A percentile compares a stretch with the other conserved stretches of the same genome.
Conservation (phyloP, 1,140 invertebrate species). For the Panonychus citri region DNA sequence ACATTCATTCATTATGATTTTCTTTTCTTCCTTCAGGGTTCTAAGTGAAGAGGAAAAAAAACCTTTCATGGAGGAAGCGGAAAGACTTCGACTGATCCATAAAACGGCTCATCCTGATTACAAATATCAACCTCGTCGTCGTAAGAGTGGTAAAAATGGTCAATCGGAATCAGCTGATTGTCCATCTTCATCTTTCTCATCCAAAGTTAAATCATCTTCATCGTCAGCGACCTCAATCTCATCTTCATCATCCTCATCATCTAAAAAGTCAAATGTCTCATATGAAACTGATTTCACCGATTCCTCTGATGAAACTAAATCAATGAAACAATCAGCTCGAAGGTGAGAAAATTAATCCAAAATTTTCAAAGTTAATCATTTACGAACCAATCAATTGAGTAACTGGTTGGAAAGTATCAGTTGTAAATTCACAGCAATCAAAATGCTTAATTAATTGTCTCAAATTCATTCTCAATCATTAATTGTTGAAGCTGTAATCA, state of each 20-base stretch:
- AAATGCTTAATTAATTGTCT: no score
- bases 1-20: no score
- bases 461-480: no score
- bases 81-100: constrained; percentile 29
- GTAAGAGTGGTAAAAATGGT: constrained; percentile 15
- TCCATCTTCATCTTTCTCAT: neutral
- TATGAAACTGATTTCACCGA: no score
- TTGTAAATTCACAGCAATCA: no score
- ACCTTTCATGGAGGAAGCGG: constrained; percentile 32
- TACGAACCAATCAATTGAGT: no score
- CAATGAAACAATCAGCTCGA: no score
- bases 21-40: constrained; percentile 6
- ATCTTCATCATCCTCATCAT: neutral
- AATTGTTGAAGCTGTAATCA: no score
- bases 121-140: constrained; percentile 30
- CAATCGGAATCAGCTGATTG: neutral
- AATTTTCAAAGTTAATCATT: no score
- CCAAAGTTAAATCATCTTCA: neutral
- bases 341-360: no score
- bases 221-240: neutral
- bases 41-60: constrained; percentile 17
- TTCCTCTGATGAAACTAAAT: no score
- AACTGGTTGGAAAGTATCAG: no score
- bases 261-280: neutral
- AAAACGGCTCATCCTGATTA: constrained; percentile 32